Evolutionary conservation across 2,113 vertebrate genomes (phyloP).

Genomic region (Tetrao urogallus): DNA sequence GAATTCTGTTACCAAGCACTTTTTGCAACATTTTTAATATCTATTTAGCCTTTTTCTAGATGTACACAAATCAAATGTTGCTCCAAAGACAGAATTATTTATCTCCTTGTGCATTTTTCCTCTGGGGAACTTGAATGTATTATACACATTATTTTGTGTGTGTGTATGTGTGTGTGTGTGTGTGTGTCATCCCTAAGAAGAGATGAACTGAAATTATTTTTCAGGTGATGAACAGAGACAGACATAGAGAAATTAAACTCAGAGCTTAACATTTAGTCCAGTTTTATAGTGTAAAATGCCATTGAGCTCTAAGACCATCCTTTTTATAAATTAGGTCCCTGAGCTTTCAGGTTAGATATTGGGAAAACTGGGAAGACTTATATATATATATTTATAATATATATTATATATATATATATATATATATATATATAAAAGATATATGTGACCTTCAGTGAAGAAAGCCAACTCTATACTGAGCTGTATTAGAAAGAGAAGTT

Average conservation of each 20-base stretch:
- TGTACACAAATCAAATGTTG: background rate
- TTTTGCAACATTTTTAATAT: background rate
- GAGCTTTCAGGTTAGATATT: background rate
- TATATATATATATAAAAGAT: background rate
- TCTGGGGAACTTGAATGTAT: background rate
- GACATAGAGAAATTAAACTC: background rate
- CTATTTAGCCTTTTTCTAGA: background rate
- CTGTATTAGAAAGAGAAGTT: background rate
- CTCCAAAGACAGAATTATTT: background rate
- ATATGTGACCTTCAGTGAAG: background rate
- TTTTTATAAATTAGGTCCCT: background rate
- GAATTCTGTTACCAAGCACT: background rate
- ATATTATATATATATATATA: background rate
- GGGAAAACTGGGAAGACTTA: background rate
- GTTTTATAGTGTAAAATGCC: background rate
- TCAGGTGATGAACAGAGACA: background rate
- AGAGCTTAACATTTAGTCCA: background rate
- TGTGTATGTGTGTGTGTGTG: too few relatives aligned
- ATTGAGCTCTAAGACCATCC: background rate
- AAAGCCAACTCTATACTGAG: background rate
- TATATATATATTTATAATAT: too few relatives aligned
- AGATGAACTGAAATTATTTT: background rate
- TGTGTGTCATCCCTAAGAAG: background rate
- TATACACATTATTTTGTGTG: background rate
- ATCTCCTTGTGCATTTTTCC: background rate